Base-by-base conservation (phyloP, 2,113 vertebrate species). In the Rafetus swinhoei region DNA sequence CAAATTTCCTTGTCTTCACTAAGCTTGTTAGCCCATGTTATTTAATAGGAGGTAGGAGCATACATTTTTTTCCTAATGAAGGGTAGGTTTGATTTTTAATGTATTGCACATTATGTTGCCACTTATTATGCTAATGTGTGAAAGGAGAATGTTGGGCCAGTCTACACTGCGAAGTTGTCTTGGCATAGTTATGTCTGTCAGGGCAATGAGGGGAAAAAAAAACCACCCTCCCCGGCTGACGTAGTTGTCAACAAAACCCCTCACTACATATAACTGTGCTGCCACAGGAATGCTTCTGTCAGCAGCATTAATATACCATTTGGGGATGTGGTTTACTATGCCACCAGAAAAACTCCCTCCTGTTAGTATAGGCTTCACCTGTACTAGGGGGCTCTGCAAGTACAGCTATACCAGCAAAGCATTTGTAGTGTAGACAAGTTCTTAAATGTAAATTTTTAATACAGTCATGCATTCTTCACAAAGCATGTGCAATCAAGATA, bases 401-500 rank as follows among this genome's bases (percentile, higher is more conserved):
- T 22, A 50, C 22, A 10, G 1, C 69, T 81, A 32, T 7, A 74
- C 60, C 3, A 11, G 27, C 4, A 79, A 79, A 53, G 22, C 22
- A 59, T 59, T 59, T 59, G 57, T 59, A 59, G 57, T 59, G 18
- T 7, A 52, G 3, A 29, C 25, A 79, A 79, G 52, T 9, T 25
- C 77, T 32, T 6, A 5, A 59, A 18, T 8, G 10, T 74, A 21
- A 7, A 7, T 45, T 45, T 21, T n/a, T 9, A 2, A 82, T n/a
- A 27, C 56, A 54, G 19, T n/a, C 82, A 59, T 53, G 3, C 59
- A 4, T 14, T 25, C 45, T 24, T 65, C 60, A 69, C 12, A 21
- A 14, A n/a, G 19, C 0, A 7, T 24, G 59, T 0, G 1, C 29
- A 4, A 6, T n/a, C 72, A 6, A 0, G 12, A 6, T 79, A 79